A percentile compares a stretch with the other conserved stretches of the same genome.
phyloP scores from a whole-genome alignment of 2,888 invertebrate species.

The Sesia bembeciformis region DNA sequence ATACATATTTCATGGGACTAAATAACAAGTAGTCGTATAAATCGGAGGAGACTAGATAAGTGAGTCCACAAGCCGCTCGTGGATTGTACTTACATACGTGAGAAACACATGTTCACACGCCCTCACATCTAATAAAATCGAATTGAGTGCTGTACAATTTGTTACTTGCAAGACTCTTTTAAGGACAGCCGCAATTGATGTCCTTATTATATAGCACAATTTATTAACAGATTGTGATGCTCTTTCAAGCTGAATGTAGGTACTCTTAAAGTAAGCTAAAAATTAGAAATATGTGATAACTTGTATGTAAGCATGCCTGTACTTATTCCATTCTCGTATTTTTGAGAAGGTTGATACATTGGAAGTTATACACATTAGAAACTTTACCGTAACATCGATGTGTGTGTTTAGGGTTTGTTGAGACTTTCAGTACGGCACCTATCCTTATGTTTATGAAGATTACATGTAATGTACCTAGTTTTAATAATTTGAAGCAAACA shows the following conservation, averaged over 20 bases:
- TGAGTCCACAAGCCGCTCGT: slow-evolving; percentile 17
- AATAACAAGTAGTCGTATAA: slow-evolving; percentile 22
- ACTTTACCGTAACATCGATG: too few relatives aligned
- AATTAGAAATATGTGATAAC: neutral
- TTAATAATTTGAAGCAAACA: too few relatives aligned
- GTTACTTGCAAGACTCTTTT: neutral
- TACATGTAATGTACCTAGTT: neutral
- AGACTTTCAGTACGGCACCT: too few relatives aligned
- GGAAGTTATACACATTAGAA: too few relatives aligned
- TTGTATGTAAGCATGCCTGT: too few relatives aligned
- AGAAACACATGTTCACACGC: slow-evolving; percentile 33
- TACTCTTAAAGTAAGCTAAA: neutral
- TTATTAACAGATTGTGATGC: neutral
- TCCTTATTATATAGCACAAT: neutral
- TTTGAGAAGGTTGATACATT: too few relatives aligned
- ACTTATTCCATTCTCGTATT: too few relatives aligned
- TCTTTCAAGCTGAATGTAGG: neutral
- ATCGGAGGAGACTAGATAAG: slow-evolving; percentile 11
- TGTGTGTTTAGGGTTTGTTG: too few relatives aligned
- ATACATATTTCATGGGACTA: slow-evolving; percentile 12
- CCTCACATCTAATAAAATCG: slow-evolving; percentile 11
- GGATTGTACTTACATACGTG: slow-evolving; percentile 22
- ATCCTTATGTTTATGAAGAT: too few relatives aligned
- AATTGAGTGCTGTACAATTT: neutral
- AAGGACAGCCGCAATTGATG: neutral